These are phyloP conservation scores for Dreissena rostriformis DNA, from an alignment of 1,140 invertebrate genomes.

Conservation along the genomic window DNA sequence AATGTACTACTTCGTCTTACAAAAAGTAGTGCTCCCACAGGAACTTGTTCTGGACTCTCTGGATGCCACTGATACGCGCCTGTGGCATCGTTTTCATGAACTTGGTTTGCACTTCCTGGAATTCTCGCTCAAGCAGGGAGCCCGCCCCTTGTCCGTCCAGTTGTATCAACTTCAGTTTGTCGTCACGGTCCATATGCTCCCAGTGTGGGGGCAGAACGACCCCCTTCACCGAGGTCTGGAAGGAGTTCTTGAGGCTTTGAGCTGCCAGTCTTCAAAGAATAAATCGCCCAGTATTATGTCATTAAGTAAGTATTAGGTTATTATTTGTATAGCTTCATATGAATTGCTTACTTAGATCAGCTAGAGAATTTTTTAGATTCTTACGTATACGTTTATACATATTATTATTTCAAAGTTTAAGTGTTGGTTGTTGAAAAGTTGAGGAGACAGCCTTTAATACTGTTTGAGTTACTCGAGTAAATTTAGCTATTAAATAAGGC, in stretches of 20 bases:
- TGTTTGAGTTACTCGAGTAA: too few species aligned
- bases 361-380: too few species aligned
- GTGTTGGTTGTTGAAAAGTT: too few species aligned
- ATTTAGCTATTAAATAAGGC: too few species aligned
- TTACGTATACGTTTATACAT: too few species aligned
- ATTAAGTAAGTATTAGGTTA: too few species aligned
- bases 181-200: constrained; percentile 29
- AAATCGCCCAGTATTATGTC: too few species aligned
- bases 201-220: constrained; percentile 45
- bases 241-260: not conserved
- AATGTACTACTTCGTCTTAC: constrained; percentile 53
- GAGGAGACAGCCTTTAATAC: too few species aligned
- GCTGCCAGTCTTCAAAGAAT: constrained; percentile 2
- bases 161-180: not conserved
- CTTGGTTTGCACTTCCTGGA: constrained; percentile 55
- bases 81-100: constrained; percentile 58
- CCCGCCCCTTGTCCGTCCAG: constrained; percentile 14
- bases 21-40: constrained; percentile 63
- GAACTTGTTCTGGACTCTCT: constrained; percentile 60
- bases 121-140: constrained; percentile 50
- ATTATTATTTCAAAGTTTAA: too few species aligned
- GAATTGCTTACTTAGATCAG: too few species aligned
- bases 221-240: constrained; percentile 27
- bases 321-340: too few species aligned
- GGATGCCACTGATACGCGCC: constrained; percentile 54